Percentiles rank a stretch among this genome's conserved stretches.
These are phyloP conservation scores for Ditula angustiorana DNA, from an alignment of 2,888 invertebrate genomes.

Conservation along the genomic window DNA sequence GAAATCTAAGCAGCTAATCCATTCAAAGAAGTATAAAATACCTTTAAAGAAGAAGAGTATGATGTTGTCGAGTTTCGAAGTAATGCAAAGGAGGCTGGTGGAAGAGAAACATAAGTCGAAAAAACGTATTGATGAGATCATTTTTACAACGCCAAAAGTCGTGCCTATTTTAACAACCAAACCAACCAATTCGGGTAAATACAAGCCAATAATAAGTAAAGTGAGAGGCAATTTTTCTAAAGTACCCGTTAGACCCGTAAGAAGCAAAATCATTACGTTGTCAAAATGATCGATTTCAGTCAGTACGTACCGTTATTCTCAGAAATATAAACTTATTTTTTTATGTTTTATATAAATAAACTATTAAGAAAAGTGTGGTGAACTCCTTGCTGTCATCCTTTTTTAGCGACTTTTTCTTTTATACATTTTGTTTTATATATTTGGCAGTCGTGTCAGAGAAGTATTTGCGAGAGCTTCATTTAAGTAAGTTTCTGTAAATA, in stretches of 20 bases:
- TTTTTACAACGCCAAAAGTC: slow-evolving; percentile 52
- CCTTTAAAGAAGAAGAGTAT: slow-evolving; percentile 75
- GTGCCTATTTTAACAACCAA: slow-evolving; percentile 51
- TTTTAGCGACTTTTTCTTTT: background rate
- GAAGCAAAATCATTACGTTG: slow-evolving; percentile 63
- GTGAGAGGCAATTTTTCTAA: slow-evolving; percentile 66
- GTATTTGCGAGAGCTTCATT: too few relatives aligned
- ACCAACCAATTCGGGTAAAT: slow-evolving; percentile 60
- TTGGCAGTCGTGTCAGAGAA: too few relatives aligned
- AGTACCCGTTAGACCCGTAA: slow-evolving; percentile 62
- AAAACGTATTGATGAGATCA: slow-evolving; percentile 43
- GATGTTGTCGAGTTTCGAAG: slow-evolving; percentile 74
- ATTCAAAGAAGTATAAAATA: slow-evolving; percentile 70
- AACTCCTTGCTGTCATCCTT: too few relatives aligned
- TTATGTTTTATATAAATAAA: background rate
- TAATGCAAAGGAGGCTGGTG: slow-evolving; percentile 63
- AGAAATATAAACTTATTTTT: too few relatives aligned
- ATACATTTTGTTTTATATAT: background rate
- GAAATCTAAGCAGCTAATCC: slow-evolving; percentile 54
- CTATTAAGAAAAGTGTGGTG: background rate
- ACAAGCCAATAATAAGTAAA: slow-evolving; percentile 64
- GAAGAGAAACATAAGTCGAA: slow-evolving; percentile 53
- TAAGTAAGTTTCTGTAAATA: too few relatives aligned
- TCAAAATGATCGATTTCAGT: slow-evolving; percentile 41
- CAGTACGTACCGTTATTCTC: too few relatives aligned